A percentile compares a stretch with the other conserved stretches of the same genome.
Conservation (phyloP, 1,140 invertebrate genomes). For the Cataglyphis hispanica region DNA sequence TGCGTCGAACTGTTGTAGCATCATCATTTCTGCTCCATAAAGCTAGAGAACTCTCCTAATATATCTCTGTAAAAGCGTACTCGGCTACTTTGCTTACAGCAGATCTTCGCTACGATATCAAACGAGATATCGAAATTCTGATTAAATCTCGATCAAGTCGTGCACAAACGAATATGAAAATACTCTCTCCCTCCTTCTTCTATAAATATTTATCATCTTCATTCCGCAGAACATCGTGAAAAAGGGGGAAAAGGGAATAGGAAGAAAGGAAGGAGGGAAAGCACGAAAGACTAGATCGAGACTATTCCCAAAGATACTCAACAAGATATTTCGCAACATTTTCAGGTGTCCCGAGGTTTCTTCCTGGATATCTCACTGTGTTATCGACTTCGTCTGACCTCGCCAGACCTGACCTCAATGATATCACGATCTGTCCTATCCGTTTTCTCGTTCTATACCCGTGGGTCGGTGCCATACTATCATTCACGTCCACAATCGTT, state of each 20-base stretch:
- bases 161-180: neutral
- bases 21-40: neutral
- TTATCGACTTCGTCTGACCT: slow-evolving; percentile 49
- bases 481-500: slow-evolving; percentile 20
- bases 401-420: slow-evolving; percentile 23
- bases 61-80: neutral
- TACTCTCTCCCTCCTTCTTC: neutral
- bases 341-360: slow-evolving; percentile 4
- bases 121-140: slow-evolving; percentile 19
- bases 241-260: neutral
- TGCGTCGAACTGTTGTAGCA: neutral
- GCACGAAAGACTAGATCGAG: neutral
- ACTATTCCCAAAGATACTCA: slow-evolving; percentile 35
- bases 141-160: slow-evolving; percentile 39
- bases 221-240: slow-evolving; percentile 43
- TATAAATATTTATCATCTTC: neutral
- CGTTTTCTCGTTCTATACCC: neutral
- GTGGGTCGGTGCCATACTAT: neutral
- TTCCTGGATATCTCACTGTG: slow-evolving; percentile 14
- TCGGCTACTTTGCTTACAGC: slow-evolving; percentile 5
- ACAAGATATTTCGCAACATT: slow-evolving; percentile 22
- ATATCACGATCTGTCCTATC: slow-evolving; percentile 23
- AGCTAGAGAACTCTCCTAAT: neutral
- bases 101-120: neutral
- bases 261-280: neutral